phyloP scores from a whole-genome alignment of 2,113 vertebrate genomes.

The Copsychus sechellarum region DNA sequence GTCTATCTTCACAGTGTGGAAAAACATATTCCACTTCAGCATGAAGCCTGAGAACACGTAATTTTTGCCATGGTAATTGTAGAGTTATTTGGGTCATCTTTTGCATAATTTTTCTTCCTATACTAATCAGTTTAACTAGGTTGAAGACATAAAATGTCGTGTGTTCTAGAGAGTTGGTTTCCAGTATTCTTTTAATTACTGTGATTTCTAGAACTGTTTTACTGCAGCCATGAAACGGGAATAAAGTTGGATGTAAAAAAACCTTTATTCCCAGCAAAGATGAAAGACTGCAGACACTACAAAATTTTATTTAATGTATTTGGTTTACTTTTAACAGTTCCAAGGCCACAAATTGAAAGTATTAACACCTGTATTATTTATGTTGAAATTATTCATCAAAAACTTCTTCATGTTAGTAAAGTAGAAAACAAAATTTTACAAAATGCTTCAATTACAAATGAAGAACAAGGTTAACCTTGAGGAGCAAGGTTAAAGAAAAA shows the following conservation, averaged over 20 bases:
- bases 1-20: not conserved
- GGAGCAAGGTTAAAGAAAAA: not conserved
- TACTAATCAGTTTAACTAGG: not conserved
- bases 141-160: not conserved
- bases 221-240: not conserved
- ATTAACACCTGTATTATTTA: not conserved
- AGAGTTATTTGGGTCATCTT: not conserved
- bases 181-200: not conserved
- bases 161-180: not conserved
- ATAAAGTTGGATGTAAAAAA: not conserved
- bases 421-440: not conserved
- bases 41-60: not conserved
- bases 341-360: not conserved
- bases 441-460: not conserved
- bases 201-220: not conserved
- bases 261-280: not conserved
- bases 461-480: not conserved
- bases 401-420: not conserved
- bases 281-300: not conserved
- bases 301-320: not conserved
- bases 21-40: not conserved
- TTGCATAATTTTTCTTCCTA: not conserved
- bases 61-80: not conserved
- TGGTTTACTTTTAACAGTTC: not conserved
- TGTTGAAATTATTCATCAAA: not conserved